Base-by-base conservation (phyloP, 1,140 invertebrate genomes). In the Coboldia fuscipes region DNA sequence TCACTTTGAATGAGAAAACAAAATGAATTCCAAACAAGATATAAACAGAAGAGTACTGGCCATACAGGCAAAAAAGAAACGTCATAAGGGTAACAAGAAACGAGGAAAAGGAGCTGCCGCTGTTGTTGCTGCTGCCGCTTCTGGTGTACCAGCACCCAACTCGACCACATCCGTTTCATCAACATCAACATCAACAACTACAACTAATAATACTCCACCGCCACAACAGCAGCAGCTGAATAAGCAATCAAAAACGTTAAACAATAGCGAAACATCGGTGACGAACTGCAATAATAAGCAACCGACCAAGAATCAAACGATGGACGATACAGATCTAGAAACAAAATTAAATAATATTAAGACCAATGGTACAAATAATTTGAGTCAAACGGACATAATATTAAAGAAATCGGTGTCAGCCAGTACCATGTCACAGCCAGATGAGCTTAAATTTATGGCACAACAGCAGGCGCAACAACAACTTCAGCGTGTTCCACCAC, bases 31-130 rank as follows among this genome's bases (percentile, higher is more conserved):
- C 55, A 80, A 80, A 67, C 75, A 71, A 55, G 79, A 83, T 61
- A 77, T 80, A 56, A 84, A 84, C 62, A 72, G 79, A 57, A 67
- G 80, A 50, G 78, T 84, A 52, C 62, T 83, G 53, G 77, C 78
- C 50, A 84, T 84, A 49, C 76, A 83, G 63, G 78, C 80, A 39
- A 84, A 84, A 64, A 84, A 84, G 60, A 83, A 83, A 55, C 67
- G 80, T 39, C 77, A 82, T 61, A 82, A 81, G 75, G 67, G 72
- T 36, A 72, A 66, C 42, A 81, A 79, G 59, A 79, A 80, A 63
- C 63, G 59, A 47, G 53, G 52, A 47, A 43, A 43, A 41, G 46
- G 39, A 44, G 42, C 45, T 40, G 43, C 14, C 7, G 31, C 22
- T 19, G n/a, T 30, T 12, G 33, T 45, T 6, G 41, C 10, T 14